phyloP scores from a whole-genome alignment of 1,140 invertebrate genomes.

The Harpegnathos saltator region DNA sequence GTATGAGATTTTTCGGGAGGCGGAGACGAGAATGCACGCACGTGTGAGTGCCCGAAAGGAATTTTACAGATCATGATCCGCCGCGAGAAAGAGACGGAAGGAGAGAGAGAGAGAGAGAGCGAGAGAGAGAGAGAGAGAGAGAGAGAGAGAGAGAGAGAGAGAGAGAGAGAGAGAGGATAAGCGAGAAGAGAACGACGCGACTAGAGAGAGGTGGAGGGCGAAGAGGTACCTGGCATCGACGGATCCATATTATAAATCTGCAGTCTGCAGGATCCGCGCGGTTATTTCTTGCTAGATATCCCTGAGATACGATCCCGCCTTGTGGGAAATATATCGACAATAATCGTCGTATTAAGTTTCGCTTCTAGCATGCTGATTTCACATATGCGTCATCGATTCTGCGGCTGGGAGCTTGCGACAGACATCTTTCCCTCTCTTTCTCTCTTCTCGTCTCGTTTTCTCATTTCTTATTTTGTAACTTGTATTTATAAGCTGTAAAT shows the following conservation, averaged over 20 bases:
- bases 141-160: slow-evolving; percentile 4
- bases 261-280: slow-evolving; percentile 36
- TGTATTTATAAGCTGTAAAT: slow-evolving; percentile 2
- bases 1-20: slow-evolving; percentile 73
- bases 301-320: slow-evolving; percentile 59
- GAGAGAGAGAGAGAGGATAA: not conserved
- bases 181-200: too few species aligned
- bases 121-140: not conserved
- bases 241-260: slow-evolving; percentile 63
- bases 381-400: not conserved
- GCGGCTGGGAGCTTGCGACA: not conserved
- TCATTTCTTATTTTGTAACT: slow-evolving; percentile 3
- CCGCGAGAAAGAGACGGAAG: not conserved
- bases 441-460: not conserved
- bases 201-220: too few species aligned
- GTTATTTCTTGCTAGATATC: slow-evolving; percentile 65
- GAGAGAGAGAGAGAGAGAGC: not conserved
- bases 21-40: slow-evolving; percentile 42
- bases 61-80: slow-evolving; percentile 65
- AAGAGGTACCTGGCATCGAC: slow-evolving; percentile 10
- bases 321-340: slow-evolving; percentile 53
- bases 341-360: slow-evolving; percentile 65
- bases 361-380: not conserved
- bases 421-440: not conserved
- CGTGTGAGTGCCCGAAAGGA: slow-evolving; percentile 21